Conservation (phyloP, 2,888 invertebrate species). For the Eulithis prunata region DNA sequence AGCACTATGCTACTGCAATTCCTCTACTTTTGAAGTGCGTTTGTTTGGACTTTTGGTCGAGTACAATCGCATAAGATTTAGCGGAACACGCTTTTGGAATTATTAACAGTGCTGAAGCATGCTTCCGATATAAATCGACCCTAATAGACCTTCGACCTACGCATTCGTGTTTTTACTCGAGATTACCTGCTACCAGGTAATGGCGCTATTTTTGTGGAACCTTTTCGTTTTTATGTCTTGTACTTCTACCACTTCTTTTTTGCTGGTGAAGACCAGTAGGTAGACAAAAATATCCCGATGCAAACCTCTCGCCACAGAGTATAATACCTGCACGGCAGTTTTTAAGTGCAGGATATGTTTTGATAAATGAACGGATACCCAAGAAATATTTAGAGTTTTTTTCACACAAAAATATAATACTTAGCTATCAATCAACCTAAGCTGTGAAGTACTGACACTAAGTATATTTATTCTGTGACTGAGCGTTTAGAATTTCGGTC, state of each 20-base stretch:
- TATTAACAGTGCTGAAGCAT: not conserved
- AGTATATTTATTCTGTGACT: no score
- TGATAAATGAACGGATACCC: no score
- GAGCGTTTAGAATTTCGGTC: no score
- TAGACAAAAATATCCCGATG: no score
- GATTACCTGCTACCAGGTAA: slow-evolving; percentile 16
- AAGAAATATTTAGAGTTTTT: no score
- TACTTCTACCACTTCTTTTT: not conserved
- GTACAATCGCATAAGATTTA: not conserved
- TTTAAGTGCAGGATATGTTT: no score
- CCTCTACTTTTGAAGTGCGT: not conserved
- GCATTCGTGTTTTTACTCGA: slow-evolving; percentile 14
- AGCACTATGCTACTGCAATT: not conserved
- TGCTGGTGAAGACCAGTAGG: no score
- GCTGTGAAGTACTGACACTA: no score
- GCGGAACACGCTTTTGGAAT: not conserved
- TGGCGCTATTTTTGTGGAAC: slow-evolving; percentile 6
- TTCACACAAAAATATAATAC: no score
- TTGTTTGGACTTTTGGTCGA: not conserved
- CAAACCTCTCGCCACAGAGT: no score
- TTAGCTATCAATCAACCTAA: no score
- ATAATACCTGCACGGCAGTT: no score
- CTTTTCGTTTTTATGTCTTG: slow-evolving; percentile 8
- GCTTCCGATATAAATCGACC: slow-evolving; percentile 1
- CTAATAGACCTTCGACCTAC: slow-evolving; percentile 11